Base-by-base conservation (phyloP, 2,113 vertebrate species). In the Protomyctophum bolini region DNA sequence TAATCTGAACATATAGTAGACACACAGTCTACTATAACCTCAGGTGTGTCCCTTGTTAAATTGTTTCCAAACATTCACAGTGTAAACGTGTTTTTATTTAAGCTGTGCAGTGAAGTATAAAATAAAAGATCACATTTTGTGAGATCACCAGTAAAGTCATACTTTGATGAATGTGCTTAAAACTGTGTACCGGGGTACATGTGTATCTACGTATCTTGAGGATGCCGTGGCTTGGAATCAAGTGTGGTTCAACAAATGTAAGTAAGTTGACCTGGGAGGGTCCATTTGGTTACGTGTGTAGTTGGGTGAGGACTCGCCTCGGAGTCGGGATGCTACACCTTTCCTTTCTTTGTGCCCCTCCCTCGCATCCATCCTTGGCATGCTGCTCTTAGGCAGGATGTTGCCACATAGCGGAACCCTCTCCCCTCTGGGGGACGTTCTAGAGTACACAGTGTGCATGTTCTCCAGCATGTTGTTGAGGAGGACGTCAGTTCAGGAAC, bases 311-410 rank as follows among this genome's bases (percentile, higher is more conserved):
- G n/a, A n/a, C n/a, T n/a, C n/a, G n/a, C n/a, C n/a, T n/a, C n/a
- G n/a, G 33, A 41, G 5, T 41, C 33, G 33, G 95, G 96, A 95
- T 95, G 93, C 91, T 85, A 93, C 93, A 91, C 90, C 92, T 94
- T 99, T 98, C 97, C 96, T 96, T 80, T 91, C 90, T 98, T 97
- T 99, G 97, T 98, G 91, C 85, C 75, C 14, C 33, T 41, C 33
- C 33, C 33, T 41, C 33, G 33, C 33, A 3, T 41, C 33, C 33
- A 6, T 46, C 66, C 77, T n/a, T 81, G 78, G 63, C 79, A 6
- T 11, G 45, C 68, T 49, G 66, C 78, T 79, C 61, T 6, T 15
- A 76, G 49, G 68, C 84, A 90, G 92, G 87, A 93, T 79, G 75
- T 77, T 77, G 49, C 59, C 50, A 60, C 70, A 60, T 8, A 69